Evolutionary conservation across 2,113 vertebrate species (phyloP).

Genomic region (Limnothrissa miodon): DNA sequence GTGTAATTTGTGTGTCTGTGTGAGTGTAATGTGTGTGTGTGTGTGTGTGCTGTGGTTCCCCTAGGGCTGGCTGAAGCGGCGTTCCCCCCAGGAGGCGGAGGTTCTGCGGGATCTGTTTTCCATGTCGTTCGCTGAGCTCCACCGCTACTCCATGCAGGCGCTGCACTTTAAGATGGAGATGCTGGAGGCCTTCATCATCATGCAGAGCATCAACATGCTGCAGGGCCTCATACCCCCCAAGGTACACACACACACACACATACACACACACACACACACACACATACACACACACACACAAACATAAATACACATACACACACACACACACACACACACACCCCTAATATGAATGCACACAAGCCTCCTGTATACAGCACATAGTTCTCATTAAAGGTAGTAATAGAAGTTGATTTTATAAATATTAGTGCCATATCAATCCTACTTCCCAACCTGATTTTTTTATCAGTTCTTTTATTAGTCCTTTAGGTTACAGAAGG

Average conservation of each 20-base stretch:
- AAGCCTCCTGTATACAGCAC: background rate
- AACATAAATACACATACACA: background rate
- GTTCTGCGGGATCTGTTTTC: conserved; percentile 80
- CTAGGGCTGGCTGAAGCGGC: conserved; percentile 87
- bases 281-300: background rate
- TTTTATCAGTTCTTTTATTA: too few relatives aligned
- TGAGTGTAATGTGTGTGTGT: conserved; percentile 20
- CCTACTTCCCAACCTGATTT: too few relatives aligned
- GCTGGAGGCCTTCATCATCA: conserved; percentile 89
- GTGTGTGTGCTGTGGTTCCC: conserved; percentile 19
- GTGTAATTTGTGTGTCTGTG: conserved; percentile 14
- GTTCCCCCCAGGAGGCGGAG: conserved; percentile 75
- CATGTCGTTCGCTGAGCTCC: conserved; percentile 80
- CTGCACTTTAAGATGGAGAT: conserved; percentile 86
- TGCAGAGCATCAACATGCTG: conserved; percentile 88
- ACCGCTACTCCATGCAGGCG: conserved; percentile 79
- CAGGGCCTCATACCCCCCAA: conserved; percentile 88
- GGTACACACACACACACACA: conserved; percentile 61
- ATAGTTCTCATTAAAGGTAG: too few relatives aligned
- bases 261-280: background rate
- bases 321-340: too few relatives aligned
- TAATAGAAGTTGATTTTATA: too few relatives aligned
- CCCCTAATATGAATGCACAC: too few relatives aligned
- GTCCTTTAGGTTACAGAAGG: too few relatives aligned
- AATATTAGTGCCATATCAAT: too few relatives aligned